Base-by-base conservation (phyloP, 2,113 vertebrate genomes). In the Antennarius striatus region DNA sequence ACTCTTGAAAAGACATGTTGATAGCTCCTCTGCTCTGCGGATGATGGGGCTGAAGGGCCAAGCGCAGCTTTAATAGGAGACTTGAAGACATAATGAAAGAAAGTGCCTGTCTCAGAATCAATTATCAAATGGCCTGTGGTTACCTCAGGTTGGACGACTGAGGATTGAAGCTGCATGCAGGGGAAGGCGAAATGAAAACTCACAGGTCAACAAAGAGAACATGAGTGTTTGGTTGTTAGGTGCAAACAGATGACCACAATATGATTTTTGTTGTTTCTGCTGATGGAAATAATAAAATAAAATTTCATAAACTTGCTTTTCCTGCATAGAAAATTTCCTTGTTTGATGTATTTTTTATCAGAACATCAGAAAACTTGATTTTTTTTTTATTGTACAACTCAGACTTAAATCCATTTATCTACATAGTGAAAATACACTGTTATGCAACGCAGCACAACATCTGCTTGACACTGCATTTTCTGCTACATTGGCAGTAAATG, bases 111-210 rank as follows among this genome's bases (percentile, higher is more conserved):
- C 63, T 75, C 63, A 62, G 80, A 63, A 74, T 84, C 82, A 85
- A 73, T 88, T 82, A 90, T 86, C 69, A 84, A 85, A 87, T 77
- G 79, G 72, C 57, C 52, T 45, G 43, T 43, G 65, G 70, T 69
- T 65, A 65, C 55, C 64, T 65, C 61, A 47, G 51, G 45, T 43
- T 13, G 61, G 42, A 74, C 56, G 68, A 47, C 29, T 59, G 39
- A 49, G 68, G 73, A 55, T 22, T 22, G 22, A 22, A 42, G 53
- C 57, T 3, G 32, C 17, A 15, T 55, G 39, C 56, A 42, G 3
- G 14, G 56, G 49, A 40, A 15, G 17, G 53, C 50, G 56, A 16
- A 75, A 66, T 39, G n/a, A 52, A 50, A 29, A 55, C 42, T 68
- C 12, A 17, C 4, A 50, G 40, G 15, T 62, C 8, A 64, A 50